Percentiles rank a stretch among this genome's conserved stretches.
Evolutionary conservation across 2,113 vertebrate genomes (phyloP).

Genomic region (Todiramphus saurophagus): DNA sequence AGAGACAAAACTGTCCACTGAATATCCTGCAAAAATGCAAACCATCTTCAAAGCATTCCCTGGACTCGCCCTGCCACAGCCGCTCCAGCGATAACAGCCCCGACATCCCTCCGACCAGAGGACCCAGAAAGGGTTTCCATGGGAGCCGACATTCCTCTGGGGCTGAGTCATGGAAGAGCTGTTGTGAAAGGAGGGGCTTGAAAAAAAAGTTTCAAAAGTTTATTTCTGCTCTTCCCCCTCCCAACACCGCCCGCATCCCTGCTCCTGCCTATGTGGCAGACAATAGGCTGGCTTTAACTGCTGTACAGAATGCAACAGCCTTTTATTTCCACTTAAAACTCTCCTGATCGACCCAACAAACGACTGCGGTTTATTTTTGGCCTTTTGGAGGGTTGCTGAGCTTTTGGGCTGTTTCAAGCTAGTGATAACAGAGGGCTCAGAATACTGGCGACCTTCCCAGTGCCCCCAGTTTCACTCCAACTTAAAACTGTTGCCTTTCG

Average conservation of each 20-base stretch:
- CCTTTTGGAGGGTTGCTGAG: not conserved
- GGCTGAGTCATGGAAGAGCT: constrained; percentile 79
- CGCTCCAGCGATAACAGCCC: constrained; percentile 45
- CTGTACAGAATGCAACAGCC: not conserved
- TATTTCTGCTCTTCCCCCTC: constrained; percentile 61
- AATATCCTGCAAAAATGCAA: not conserved
- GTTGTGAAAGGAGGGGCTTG: constrained; percentile 68
- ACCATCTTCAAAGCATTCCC: constrained; percentile 38
- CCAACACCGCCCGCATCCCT: constrained; percentile 14
- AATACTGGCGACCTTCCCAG: not conserved
- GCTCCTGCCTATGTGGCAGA: constrained; percentile 91
- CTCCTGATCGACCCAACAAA: not conserved
- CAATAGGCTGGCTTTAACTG: constrained; percentile 70
- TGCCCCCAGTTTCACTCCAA: not conserved
- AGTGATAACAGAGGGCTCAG: not conserved
- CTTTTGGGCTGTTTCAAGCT: not conserved
- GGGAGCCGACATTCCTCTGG: constrained; percentile 88
- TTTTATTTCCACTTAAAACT: not conserved
- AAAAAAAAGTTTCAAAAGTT: constrained; percentile 73
- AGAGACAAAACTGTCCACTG: not conserved
- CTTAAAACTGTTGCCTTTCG: not conserved
- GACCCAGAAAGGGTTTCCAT: constrained; percentile 78
- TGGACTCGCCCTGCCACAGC: not conserved
- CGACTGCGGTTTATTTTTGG: not conserved
- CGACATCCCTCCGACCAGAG: constrained; percentile 42